Conservation (phyloP, 2,797 vertebrate species). For the Diplodus sargus region DNA sequence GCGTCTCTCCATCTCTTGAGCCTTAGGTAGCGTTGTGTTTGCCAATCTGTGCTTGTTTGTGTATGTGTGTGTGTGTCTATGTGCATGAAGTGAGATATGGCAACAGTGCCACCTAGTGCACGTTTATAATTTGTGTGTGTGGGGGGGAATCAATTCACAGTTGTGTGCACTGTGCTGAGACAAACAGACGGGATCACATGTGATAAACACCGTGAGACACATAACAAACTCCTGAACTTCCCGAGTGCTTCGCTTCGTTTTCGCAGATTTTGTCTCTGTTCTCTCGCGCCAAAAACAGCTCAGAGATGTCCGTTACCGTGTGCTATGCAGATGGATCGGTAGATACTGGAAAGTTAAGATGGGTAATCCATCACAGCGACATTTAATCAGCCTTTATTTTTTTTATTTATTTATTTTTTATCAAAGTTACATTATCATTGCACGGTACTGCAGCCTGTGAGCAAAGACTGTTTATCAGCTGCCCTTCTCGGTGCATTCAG, state of each 20-base stretch:
- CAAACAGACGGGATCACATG: conserved; percentile 9
- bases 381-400: conserved; percentile 48
- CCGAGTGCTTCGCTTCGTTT: conserved; percentile 13
- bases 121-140: neutral
- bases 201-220: conserved; percentile 16
- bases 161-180: conserved; percentile 4
- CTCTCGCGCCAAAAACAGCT: neutral
- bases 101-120: conserved; percentile 82
- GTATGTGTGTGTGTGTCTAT: conserved; percentile 12
- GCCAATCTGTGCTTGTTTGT: conserved; percentile 60
- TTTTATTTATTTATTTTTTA: conserved; percentile 21
- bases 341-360: conserved; percentile 51
- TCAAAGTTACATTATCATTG: conserved; percentile 47
- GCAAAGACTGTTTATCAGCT: conserved; percentile 38
- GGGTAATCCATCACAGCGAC: conserved; percentile 62
- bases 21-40: conserved; percentile 61
- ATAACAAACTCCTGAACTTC: conserved; percentile 25
- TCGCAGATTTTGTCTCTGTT: conserved; percentile 4
- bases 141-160: conserved; percentile 4
- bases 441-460: conserved; percentile 46
- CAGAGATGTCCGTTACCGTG: conserved; percentile 3
- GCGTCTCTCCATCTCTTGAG: conserved; percentile 64
- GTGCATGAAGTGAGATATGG: conserved; percentile 37
- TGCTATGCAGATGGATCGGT: conserved; percentile 40
- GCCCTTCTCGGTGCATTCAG: conserved; percentile 40